Percentiles rank a stretch among this genome's conserved stretches.
These are phyloP conservation scores for Xiphias gladius DNA, from an alignment of 2,113 vertebrate genomes.

Conservation along the genomic window DNA sequence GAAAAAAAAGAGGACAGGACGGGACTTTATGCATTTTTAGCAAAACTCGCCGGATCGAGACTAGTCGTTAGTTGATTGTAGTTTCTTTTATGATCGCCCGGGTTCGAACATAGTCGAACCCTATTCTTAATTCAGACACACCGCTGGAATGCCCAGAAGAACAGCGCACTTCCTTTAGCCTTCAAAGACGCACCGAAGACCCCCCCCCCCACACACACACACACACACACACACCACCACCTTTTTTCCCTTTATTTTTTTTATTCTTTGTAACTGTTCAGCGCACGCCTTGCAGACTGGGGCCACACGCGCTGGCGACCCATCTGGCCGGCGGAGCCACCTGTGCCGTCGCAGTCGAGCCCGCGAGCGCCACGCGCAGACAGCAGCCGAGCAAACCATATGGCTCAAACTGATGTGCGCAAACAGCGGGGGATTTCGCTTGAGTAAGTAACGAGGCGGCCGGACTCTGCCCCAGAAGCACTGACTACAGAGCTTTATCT, in stretches of 20 bases:
- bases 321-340: conserved; percentile 20
- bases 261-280: too few species aligned
- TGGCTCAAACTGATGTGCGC: conserved; percentile 13
- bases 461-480: background rate
- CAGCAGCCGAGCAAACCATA: background rate
- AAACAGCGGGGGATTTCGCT: conserved; percentile 1
- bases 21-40: background rate
- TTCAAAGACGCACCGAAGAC: conserved; percentile 16
- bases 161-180: background rate
- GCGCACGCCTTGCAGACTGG: conserved; percentile 4
- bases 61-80: background rate
- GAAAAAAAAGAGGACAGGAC: background rate
- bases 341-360: conserved; percentile 16
- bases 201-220: background rate
- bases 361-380: background rate
- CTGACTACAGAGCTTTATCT: background rate
- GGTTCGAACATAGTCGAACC: background rate
- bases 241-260: too few species aligned
- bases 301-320: conserved; percentile 7
- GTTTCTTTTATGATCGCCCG: background rate
- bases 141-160: conserved; percentile 1
- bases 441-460: conserved; percentile 3
- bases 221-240: too few species aligned
- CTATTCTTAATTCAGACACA: background rate
- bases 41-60: background rate